Evolutionary conservation across 2,797 vertebrate genomes (phyloP).

Genomic region (Xenentodon cancila): DNA sequence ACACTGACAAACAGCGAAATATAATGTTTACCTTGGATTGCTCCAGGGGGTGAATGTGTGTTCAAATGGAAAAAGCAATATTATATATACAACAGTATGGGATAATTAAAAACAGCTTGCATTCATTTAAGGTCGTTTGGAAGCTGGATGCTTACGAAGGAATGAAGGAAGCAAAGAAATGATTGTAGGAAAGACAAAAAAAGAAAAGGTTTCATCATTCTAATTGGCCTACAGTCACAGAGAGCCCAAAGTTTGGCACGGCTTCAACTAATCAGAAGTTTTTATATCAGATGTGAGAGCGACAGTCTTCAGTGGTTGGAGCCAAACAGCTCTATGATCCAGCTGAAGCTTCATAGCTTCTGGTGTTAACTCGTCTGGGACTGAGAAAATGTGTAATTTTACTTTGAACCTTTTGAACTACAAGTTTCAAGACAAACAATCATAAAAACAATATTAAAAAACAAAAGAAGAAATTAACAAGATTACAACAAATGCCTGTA

Average conservation of each 20-base stretch:
- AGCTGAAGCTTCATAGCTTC: background rate
- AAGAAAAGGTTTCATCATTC: conserved; percentile 6
- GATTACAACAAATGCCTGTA: no score
- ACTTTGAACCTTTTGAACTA: background rate
- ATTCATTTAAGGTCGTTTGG: conserved; percentile 40
- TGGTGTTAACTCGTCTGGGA: background rate
- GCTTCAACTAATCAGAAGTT: conserved; percentile 26
- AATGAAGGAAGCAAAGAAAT: conserved; percentile 11
- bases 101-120: conserved; percentile 59
- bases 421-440: background rate
- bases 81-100: conserved; percentile 31
- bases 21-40: conserved; percentile 22
- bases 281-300: conserved; percentile 24
- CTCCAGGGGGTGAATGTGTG: conserved; percentile 25
- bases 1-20: conserved; percentile 12
- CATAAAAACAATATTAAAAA: background rate
- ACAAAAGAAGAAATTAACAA: no score
- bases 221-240: conserved; percentile 42
- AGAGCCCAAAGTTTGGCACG: conserved; percentile 20
- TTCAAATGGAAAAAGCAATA: conserved; percentile 28
- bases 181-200: conserved; percentile 23
- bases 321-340: conserved; percentile 20
- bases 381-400: background rate
- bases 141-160: conserved; percentile 20
- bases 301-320: conserved; percentile 24